A percentile compares a stretch with the other conserved stretches of the same genome.
Conservation (phyloP, 2,888 invertebrate genomes). For the Leptinotarsa tumamoca region DNA sequence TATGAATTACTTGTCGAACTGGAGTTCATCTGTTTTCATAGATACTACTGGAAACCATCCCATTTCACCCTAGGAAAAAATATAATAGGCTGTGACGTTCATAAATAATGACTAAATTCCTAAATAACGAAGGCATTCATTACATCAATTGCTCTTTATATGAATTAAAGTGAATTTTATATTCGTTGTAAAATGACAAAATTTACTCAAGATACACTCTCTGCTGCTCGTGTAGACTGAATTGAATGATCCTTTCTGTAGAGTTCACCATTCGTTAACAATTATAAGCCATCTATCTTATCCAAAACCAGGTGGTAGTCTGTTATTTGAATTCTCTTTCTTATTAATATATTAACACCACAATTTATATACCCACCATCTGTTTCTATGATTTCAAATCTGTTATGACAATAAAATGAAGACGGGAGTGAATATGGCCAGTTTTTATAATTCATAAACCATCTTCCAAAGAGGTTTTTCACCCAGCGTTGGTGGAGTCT, state of each 20-base stretch:
- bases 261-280: slow-evolving; percentile 10
- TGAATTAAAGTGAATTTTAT: no score
- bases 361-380: slow-evolving; percentile 44
- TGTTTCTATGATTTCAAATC: slow-evolving; percentile 37
- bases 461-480: slow-evolving; percentile 32
- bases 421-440: slow-evolving; percentile 29
- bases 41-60: no score
- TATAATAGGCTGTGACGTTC: no score
- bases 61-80: no score
- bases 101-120: no score
- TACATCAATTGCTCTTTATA: no score
- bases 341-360: slow-evolving; percentile 48
- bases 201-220: no score
- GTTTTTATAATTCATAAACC: slow-evolving; percentile 39
- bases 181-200: no score
- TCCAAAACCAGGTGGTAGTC: slow-evolving; percentile 35
- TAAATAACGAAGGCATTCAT: no score
- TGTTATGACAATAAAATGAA: slow-evolving; percentile 45
- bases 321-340: slow-evolving; percentile 38
- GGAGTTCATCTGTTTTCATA: no score
- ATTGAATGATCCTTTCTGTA: not conserved
- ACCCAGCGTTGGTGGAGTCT: slow-evolving; percentile 36
- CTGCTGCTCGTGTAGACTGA: no score
- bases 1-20: no score
- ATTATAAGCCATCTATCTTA: slow-evolving; percentile 8